These are phyloP conservation scores for Gorsachius magnificus DNA, from an alignment of 2,797 vertebrate genomes.

Conservation along the genomic window DNA sequence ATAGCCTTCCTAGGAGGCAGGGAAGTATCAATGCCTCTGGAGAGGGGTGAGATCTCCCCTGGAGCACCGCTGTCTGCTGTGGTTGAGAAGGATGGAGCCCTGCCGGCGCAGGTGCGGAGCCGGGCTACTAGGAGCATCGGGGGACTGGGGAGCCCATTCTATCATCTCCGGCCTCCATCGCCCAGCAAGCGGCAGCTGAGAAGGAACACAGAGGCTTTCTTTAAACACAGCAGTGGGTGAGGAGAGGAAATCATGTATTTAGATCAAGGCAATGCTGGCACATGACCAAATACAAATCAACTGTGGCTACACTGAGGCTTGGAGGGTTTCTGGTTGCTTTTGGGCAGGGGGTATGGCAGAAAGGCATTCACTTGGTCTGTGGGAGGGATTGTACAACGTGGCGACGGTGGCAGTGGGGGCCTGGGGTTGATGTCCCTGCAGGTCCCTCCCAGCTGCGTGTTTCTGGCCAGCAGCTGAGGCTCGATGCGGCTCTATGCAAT, in stretches of 20 bases:
- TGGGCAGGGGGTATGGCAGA: neutral
- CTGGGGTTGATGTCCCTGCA: neutral
- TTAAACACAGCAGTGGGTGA: neutral
- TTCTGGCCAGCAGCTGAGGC: neutral
- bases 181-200: neutral
- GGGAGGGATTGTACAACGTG: fast-evolving
- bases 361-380: neutral
- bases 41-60: neutral
- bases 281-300: neutral
- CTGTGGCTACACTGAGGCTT: neutral
- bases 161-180: neutral
- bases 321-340: neutral
- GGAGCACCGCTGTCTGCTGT: neutral
- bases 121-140: neutral
- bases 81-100: neutral
- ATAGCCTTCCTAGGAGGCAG: constrained; percentile 2
- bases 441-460: fast-evolving
- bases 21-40: neutral
- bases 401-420: fast-evolving
- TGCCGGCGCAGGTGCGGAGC: neutral
- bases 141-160: fast-evolving
- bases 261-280: neutral
- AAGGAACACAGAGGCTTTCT: fast-evolving
- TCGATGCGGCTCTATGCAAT: fast-evolving
- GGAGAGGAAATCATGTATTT: neutral